These are phyloP conservation scores for Biston betularia DNA, from an alignment of 2,888 invertebrate genomes.

Conservation along the genomic window DNA sequence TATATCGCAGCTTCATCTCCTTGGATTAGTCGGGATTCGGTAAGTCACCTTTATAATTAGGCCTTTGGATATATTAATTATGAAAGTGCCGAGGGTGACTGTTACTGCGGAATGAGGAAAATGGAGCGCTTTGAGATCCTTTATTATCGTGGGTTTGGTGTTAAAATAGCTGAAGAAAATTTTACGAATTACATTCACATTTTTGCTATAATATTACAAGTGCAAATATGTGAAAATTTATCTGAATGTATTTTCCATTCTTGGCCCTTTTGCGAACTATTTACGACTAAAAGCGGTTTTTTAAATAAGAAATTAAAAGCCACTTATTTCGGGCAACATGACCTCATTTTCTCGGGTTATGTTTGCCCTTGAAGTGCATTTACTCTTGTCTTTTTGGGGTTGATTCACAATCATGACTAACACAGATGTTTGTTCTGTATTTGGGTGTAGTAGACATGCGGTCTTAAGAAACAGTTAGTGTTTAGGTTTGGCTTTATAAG, in stretches of 20 bases:
- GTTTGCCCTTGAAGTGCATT: no score
- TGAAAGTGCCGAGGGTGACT: slow-evolving; percentile 34
- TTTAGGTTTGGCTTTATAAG: not conserved
- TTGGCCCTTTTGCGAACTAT: no score
- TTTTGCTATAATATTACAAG: not conserved
- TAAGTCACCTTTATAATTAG: slow-evolving; percentile 47
- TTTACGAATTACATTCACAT: not conserved
- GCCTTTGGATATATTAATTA: slow-evolving; percentile 45
- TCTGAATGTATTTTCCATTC: no score
- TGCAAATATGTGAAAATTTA: not conserved
- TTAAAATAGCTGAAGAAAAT: slow-evolving; percentile 3
- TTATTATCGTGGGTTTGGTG: slow-evolving; percentile 1
- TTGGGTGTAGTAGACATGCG: no score
- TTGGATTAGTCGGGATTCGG: slow-evolving; percentile 54
- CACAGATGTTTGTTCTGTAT: no score
- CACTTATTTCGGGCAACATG: no score
- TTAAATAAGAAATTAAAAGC: no score
- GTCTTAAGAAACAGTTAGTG: not conserved
- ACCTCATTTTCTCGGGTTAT: no score
- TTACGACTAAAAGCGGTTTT: not conserved
- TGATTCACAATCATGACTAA: no score
- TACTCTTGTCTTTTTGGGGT: no score
- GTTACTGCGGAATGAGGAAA: slow-evolving; percentile 21
- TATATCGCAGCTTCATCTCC: slow-evolving; percentile 47
- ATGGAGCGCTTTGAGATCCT: slow-evolving; percentile 11